A percentile compares a stretch with the other conserved stretches of the same genome.
Conservation (phyloP, 1,140 invertebrate genomes). For the Octopus bimaculoides region DNA sequence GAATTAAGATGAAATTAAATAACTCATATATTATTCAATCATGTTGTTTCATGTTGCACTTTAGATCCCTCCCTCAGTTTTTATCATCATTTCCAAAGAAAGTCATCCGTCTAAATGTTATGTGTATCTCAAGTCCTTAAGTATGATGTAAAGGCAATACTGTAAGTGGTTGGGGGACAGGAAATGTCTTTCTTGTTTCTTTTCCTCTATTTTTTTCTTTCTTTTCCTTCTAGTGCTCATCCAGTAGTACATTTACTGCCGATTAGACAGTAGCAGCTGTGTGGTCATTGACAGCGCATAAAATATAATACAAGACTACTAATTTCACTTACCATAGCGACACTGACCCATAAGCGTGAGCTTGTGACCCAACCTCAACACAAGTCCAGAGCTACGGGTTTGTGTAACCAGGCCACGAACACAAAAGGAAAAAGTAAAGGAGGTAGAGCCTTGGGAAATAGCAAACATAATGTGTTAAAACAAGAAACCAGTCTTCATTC, state of each 20-base stretch:
- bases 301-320: slow-evolving; percentile 1
- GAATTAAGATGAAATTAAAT: too few species aligned
- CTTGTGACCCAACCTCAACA: slow-evolving; percentile 14
- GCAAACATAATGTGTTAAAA: too few species aligned
- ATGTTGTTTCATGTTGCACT: too few species aligned
- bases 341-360: slow-evolving; percentile 13
- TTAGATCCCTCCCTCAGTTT: too few species aligned
- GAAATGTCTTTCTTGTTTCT: not conserved
- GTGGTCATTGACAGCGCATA: not conserved
- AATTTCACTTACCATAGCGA: slow-evolving; percentile 14
- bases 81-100: too few species aligned
- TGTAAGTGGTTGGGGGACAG: not conserved
- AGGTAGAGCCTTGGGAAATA: too few species aligned
- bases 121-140: too few species aligned
- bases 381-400: slow-evolving; percentile 15
- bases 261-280: not conserved
- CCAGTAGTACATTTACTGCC: slow-evolving; percentile 7
- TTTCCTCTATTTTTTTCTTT: not conserved
- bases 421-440: not conserved
- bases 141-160: not conserved
- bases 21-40: too few species aligned
- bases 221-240: slow-evolving; percentile 4
- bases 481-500: too few species aligned
- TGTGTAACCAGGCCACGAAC: slow-evolving; percentile 12
- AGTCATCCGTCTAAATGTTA: too few species aligned